Base-by-base conservation (phyloP, 2,888 invertebrate species). In the Mythimna pallens region DNA sequence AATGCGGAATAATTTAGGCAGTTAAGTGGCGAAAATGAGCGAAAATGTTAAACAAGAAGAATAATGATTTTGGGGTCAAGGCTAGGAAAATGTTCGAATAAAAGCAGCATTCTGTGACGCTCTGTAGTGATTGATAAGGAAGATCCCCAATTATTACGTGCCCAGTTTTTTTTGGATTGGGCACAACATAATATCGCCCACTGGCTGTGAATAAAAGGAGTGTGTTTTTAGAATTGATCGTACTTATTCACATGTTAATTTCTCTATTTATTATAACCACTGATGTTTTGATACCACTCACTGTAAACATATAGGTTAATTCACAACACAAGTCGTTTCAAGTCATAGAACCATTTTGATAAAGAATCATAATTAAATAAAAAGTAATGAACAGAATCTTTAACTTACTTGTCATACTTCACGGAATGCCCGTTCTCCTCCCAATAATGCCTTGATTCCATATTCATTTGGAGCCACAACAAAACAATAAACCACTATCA, bases 381-480 rank as follows among this genome's bases (percentile, higher is more conserved):
- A 64, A 61, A 34, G 7, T 62, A 22, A n/a, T 8, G 5, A 80
- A 25, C 14, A 50, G 12, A 50, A 22, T 52, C 57, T 2, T 54
- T 59, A 47, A 92, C 94, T 93, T 88, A 96, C 96, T 93, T 95
- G 86, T 95, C 95, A 91, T 94, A 95, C 88, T 96, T 96, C 71
- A 93, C 92, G 88, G 91, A 76, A 87, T 93, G 93, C 76, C 95
- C 94, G 87, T 93, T 95, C 84, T 95, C 96, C 82, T 95, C 94
- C 96, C 96, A 96, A 88, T 93, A 96, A 86, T 93, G 89, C 76
- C 93, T 92, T 73, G 93, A 93, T 92, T 96, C 96, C 96, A 96
- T 96, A 90, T 91, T 94, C 83, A 92, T 89, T 90, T 90, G 85
- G 76, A 88, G 78, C 87, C 91, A 93, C 92, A 90, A 91, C 77